Evolutionary conservation across 2,888 invertebrate species (phyloP).

Genomic region (Pharmacophagus antenor): DNA sequence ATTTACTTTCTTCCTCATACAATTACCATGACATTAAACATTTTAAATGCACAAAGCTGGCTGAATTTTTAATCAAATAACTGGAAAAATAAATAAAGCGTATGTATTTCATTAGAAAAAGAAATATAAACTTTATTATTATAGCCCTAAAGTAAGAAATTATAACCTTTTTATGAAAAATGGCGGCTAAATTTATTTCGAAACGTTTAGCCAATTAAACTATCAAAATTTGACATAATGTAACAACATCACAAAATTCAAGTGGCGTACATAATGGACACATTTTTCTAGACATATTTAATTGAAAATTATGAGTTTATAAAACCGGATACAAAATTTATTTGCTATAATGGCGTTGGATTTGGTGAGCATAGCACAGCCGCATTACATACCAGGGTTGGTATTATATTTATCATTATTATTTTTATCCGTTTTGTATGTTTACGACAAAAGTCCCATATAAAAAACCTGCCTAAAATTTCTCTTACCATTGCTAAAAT

Average conservation of each 20-base stretch:
- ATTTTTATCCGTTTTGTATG: background rate
- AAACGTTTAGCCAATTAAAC: background rate
- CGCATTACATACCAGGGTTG: slow-evolving; percentile 88
- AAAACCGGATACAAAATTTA: slow-evolving; percentile 15
- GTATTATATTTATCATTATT: slow-evolving; percentile 35
- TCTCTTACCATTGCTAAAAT: background rate
- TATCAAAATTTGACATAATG: background rate
- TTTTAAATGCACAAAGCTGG: background rate
- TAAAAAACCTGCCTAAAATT: background rate
- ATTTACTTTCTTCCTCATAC: too few relatives aligned
- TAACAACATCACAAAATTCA: slow-evolving; percentile 25
- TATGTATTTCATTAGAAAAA: background rate
- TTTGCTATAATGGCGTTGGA: slow-evolving; percentile 71
- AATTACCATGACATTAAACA: background rate
- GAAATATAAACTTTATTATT: background rate
- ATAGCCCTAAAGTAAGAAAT: background rate
- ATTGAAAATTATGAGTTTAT: slow-evolving; percentile 40
- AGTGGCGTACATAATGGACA: slow-evolving; percentile 6
- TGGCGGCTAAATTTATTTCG: background rate
- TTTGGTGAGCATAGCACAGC: slow-evolving; percentile 84
- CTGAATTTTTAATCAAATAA: background rate
- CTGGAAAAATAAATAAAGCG: background rate
- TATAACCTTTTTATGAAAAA: background rate
- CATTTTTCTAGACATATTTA: slow-evolving; percentile 1
- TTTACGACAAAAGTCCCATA: background rate